These are phyloP conservation scores for Heliothis virescens DNA, from an alignment of 1,140 invertebrate genomes.

Conservation along the genomic window DNA sequence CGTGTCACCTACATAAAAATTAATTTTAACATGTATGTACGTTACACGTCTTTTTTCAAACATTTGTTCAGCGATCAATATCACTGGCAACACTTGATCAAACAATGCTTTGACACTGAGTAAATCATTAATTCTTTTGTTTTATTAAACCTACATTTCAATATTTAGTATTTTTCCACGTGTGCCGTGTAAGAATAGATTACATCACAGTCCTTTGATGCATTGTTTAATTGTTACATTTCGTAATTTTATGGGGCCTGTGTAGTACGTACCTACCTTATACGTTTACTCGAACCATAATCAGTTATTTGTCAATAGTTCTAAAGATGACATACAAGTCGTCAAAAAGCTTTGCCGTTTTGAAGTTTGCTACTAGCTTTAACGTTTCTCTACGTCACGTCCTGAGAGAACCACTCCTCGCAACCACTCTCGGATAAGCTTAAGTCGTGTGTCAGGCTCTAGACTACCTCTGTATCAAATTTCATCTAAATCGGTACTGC, in stretches of 20 bases:
- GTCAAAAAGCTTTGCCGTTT: no score
- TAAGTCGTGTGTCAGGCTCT: no score
- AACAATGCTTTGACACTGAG: constrained; percentile 26
- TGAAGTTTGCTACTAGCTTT: no score
- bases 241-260: background rate
- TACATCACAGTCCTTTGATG: background rate
- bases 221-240: background rate
- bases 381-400: no score
- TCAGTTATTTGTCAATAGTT: no score
- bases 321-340: no score
- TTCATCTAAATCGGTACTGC: no score
- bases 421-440: no score
- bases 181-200: background rate
- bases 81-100: constrained; percentile 21
- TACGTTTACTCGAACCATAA: no score
- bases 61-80: constrained; percentile 32
- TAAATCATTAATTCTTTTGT: constrained; percentile 45
- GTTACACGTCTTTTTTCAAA: background rate
- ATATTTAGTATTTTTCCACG: constrained; percentile 4
- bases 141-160: constrained; percentile 10
- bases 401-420: no score
- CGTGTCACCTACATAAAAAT: constrained; percentile 45
- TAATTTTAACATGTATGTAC: constrained; percentile 22
- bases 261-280: no score
- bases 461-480: no score